Evolutionary conservation across 2,797 vertebrate genomes (phyloP).

Genomic region (Rhabdomys pumilio): DNA sequence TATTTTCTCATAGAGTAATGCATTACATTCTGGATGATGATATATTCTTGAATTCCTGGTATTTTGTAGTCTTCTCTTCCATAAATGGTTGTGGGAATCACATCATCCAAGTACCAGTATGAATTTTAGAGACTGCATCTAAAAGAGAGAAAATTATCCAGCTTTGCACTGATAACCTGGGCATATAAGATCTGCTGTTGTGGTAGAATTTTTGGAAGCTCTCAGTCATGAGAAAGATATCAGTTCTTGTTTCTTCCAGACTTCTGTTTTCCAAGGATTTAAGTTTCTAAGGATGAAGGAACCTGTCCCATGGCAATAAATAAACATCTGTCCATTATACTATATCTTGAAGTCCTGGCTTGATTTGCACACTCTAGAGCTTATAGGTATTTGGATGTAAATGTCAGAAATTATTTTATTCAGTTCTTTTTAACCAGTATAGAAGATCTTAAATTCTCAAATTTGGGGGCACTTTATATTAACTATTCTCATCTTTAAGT

Average conservation of each 20-base stretch:
- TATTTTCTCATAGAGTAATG: too few species aligned
- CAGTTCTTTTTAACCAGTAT: not conserved
- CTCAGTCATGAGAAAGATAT: not conserved
- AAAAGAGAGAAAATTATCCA: too few species aligned
- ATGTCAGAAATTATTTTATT: not conserved
- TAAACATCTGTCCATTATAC: not conserved
- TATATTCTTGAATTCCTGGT: too few species aligned
- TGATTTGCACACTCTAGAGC: not conserved
- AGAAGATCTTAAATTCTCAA: not conserved
- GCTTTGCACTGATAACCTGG: not conserved
- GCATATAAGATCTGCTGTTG: not conserved
- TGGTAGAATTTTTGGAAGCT: not conserved
- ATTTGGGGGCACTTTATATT: not conserved
- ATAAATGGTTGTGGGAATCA: too few species aligned
- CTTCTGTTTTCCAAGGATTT: not conserved
- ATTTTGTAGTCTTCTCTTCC: too few species aligned
- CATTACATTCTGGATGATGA: too few species aligned
- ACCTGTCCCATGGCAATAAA: not conserved
- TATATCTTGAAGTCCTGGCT: not conserved
- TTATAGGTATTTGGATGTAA: not conserved
- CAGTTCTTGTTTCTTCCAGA: not conserved
- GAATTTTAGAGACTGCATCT: too few species aligned
- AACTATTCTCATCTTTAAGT: not conserved
- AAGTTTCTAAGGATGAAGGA: constrained; percentile 16
- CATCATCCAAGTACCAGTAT: too few species aligned